Evolutionary conservation across 2,888 invertebrate species (phyloP), one percentile per base, ranked within the genome.

Genomic region (Catocala nupta): DNA sequence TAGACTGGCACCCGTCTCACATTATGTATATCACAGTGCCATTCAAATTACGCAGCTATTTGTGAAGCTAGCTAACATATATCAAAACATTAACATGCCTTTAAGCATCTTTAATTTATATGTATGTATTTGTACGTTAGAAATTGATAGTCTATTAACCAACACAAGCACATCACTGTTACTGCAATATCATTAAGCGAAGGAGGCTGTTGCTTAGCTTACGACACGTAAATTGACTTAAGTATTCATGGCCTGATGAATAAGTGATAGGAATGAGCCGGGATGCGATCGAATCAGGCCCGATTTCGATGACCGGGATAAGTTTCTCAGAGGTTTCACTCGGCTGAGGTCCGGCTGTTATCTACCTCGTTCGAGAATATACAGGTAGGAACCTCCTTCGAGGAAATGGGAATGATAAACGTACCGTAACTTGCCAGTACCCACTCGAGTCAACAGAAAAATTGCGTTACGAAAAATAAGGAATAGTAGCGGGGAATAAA

Each of bases 241-340:
- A 88, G 87, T 89, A 91, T 91, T 91, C 91, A 90, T 90, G 88
- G 87, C 68, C 75, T 85, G 84, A 87, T 90, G 91, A 92, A 92
- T 92, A 91, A 91, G 81, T 86, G 83, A 92, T 90, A 77, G 81
- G 82, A 84, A 83, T 83, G 81, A 82, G 72, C 64, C 78, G 81
- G 83, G 85, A 85, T 84, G 81, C 81, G 83, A 90, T 90, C 85
- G 86, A 86, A 90, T 87, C 84, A 83, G 81, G 73, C 80, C 85
- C 84, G 81, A 88, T 90, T 88, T 86, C 89, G 88, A 87, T 88
- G 88, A 88, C 85, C 84, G 83, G 81, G 82, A 85, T 84, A 85
- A 87, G 80, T 86, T 87, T 78, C 81, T 71, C 69, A 73, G 65
- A 70, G 77, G 78, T 75, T 77, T 72, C 73, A 67, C 74, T 71